Evolutionary conservation across 2,797 vertebrate species (phyloP).

Genomic region (Hyperoplus immaculatus): DNA sequence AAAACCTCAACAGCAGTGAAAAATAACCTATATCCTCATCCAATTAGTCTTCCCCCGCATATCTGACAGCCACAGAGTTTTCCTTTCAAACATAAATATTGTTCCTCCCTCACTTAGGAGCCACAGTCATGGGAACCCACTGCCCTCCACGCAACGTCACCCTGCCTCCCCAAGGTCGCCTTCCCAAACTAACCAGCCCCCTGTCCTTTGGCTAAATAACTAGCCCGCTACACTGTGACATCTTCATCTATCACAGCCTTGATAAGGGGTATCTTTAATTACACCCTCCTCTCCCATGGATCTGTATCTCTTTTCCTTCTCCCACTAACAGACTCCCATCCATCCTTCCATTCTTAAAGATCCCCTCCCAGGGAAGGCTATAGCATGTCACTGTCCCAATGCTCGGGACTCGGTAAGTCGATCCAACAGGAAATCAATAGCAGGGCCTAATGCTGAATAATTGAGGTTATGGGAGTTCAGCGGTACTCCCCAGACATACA

Average conservation of each 20-base stretch:
- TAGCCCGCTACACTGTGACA: slow-evolving; percentile 63
- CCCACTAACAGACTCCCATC: slow-evolving; percentile 72
- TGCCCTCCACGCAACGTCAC: slow-evolving; percentile 51
- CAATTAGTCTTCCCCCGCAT: slow-evolving; percentile 65
- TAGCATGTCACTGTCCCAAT: slow-evolving; percentile 77
- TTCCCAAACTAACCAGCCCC: slow-evolving; percentile 53
- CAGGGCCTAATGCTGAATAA: slow-evolving; percentile 88
- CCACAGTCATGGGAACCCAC: slow-evolving; percentile 75
- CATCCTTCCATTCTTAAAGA: slow-evolving; percentile 69
- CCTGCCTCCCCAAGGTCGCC: slow-evolving; percentile 64
- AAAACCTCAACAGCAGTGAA: slow-evolving; percentile 56
- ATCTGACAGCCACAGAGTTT: slow-evolving; percentile 63
- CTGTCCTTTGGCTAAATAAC: slow-evolving; percentile 53
- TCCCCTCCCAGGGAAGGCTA: slow-evolving; percentile 70
- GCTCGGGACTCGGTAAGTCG: slow-evolving; percentile 83
- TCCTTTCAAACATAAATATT: slow-evolving; percentile 81
- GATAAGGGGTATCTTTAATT: slow-evolving; percentile 86
- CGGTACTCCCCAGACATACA: slow-evolving; percentile 74
- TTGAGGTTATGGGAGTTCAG: slow-evolving; percentile 88
- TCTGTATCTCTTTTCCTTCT: slow-evolving; percentile 72
- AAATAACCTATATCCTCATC: slow-evolving; percentile 63
- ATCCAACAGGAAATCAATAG: slow-evolving; percentile 88
- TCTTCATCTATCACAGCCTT: slow-evolving; percentile 82
- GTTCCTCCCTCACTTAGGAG: slow-evolving; percentile 53
- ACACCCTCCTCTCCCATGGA: slow-evolving; percentile 65